Evolutionary conservation across 2,113 vertebrate species (phyloP), one percentile per base, ranked within the genome.

Genomic region (Mesembrinibis cayennensis): DNA sequence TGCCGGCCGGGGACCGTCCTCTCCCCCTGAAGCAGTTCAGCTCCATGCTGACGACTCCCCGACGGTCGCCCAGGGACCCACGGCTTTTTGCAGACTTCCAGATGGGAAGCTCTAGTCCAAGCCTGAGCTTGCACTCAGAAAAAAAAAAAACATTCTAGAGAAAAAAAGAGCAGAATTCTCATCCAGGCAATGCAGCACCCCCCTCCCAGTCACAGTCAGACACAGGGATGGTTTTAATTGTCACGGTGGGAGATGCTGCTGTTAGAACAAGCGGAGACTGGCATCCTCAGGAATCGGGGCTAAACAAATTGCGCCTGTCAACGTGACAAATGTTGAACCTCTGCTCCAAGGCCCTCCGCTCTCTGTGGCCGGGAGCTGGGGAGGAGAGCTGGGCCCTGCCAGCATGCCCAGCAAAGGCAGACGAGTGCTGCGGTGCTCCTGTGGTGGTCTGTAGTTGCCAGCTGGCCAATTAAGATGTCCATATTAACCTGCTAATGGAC

Each of bases 21-120:
- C 20, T 49, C 29, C 23, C 34, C n/a, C 15, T 0, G 10, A 7
- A 42, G 86, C 2, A 38, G 63, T 26, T 25, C 72, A 44, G 56
- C 56, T 63, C 47, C 13, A 0, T 1, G 16, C 34, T 21, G 45
- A 17, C 2, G 7, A 34, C 36, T 59, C 23, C 45, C 19, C 5
- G 16, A 53, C 2, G 17, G 40, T 38, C 2, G 0, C 50, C 8
- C 40, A 4, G 59, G n/a, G 49, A 23, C 44, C 6, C 2, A 0
- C 0, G 1, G 29, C 11, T 34, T 38, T 59, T 34, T 59, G 34
- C 52, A 32, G 27, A 6, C 38, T 52, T 49, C 30, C 49, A 52
- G 50, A 16, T 0, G 29, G 22, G 44, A 38, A 59, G 44, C 25
- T 47, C 29, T 32, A 17, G 7, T 27, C 53, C 61, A 62, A 26